phyloP scores from a whole-genome alignment of 2,888 invertebrate species.

The Protophormia terraenovae region DNA sequence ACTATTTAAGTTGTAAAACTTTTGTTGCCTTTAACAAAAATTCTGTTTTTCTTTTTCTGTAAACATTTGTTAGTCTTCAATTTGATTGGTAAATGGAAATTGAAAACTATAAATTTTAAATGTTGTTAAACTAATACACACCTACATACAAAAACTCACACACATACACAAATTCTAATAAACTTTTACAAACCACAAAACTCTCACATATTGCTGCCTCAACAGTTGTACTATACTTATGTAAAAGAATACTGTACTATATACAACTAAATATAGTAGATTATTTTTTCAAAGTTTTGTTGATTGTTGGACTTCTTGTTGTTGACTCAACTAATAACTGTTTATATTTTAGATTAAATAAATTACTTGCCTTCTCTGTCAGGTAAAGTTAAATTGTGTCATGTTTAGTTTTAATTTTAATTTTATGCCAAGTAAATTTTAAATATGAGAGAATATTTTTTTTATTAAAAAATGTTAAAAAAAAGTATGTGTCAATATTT shows the following conservation, averaged over 20 bases:
- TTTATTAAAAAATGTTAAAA: not conserved
- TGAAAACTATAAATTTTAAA: slow-evolving; percentile 68
- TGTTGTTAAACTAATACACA: slow-evolving; percentile 36
- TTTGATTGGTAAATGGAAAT: slow-evolving; percentile 58
- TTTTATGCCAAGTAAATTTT: slow-evolving; percentile 37
- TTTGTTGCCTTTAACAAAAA: not conserved
- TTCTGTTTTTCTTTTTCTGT: not conserved
- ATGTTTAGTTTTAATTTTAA: slow-evolving; percentile 62
- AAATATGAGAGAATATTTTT: not conserved
- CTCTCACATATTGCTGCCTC: not conserved
- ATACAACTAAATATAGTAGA: not conserved
- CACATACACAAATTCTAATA: not conserved
- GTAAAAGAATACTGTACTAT: not conserved
- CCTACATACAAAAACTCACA: not conserved
- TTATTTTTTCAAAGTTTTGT: slow-evolving; percentile 50
- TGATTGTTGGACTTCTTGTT: slow-evolving; percentile 51
- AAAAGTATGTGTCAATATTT: slow-evolving; percentile 6
- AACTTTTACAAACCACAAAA: slow-evolving; percentile 8
- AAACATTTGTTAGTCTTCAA: slow-evolving; percentile 53
- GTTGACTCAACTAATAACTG: slow-evolving; percentile 65
- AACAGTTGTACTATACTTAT: not conserved
- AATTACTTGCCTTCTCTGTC: slow-evolving; percentile 34
- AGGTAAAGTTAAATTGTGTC: slow-evolving; percentile 58
- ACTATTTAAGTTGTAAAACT: slow-evolving; percentile 35
- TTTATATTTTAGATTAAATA: slow-evolving; percentile 60